Percentiles rank a stretch among this genome's conserved stretches.
phyloP scores from a whole-genome alignment of 2,113 vertebrate species.

The Syrmaticus mikado region DNA sequence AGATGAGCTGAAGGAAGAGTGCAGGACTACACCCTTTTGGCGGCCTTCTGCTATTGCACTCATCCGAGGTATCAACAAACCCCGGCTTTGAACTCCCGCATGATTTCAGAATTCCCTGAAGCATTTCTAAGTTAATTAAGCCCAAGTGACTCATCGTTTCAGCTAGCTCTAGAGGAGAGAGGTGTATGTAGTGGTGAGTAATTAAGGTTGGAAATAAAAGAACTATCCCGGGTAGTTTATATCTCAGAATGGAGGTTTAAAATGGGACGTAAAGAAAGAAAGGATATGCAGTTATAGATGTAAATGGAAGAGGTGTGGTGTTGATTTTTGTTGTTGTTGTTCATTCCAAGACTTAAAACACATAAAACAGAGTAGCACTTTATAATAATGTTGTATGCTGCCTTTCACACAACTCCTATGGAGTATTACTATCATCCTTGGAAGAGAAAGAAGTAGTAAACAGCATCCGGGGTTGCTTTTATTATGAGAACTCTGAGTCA shows the following conservation, averaged over 20 bases:
- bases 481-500: neutral
- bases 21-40: constrained; percentile 70
- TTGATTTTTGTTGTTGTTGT: neutral
- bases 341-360: neutral
- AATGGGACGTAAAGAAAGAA: neutral
- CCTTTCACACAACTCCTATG: neutral
- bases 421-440: neutral
- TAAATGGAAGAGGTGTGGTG: neutral
- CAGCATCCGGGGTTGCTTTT: neutral
- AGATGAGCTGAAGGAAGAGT: constrained; percentile 14
- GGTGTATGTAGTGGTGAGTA: neutral
- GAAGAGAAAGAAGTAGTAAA: neutral
- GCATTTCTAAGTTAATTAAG: constrained; percentile 48
- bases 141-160: constrained; percentile 27
- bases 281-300: neutral
- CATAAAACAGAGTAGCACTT: neutral
- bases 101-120: constrained; percentile 2
- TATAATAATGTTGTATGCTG: neutral
- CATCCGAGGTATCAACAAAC: neutral
- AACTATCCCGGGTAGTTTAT: neutral
- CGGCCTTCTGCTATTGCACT: constrained; percentile 34
- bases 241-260: neutral
- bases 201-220: neutral
- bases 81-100: neutral
- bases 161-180: constrained; percentile 7